phyloP scores from a whole-genome alignment of 2,888 invertebrate species.

The Machimus rusticus region DNA sequence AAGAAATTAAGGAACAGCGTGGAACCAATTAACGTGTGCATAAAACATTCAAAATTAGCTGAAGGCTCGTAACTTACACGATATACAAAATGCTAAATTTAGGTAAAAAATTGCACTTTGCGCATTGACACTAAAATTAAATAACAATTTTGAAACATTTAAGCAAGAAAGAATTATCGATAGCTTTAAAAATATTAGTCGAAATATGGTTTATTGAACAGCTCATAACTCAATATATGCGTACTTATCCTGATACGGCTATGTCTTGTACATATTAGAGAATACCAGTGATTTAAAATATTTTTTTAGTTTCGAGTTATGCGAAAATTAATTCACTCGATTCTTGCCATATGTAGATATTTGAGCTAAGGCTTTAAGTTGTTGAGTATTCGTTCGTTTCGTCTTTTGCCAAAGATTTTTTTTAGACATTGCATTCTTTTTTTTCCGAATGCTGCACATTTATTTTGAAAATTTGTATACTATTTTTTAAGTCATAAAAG shows the following conservation, averaged over 20 bases:
- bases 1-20: neutral
- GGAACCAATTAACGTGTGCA: constrained; percentile 20
- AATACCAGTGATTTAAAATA: neutral
- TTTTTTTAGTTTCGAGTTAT: neutral
- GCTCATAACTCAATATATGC: neutral
- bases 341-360: neutral
- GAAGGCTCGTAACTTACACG: constrained; percentile 2
- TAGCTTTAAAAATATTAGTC: constrained; percentile 9
- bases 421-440: neutral
- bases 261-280: neutral
- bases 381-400: neutral
- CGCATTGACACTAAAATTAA: neutral
- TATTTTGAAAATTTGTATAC: neutral
- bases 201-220: neutral
- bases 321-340: neutral
- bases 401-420: neutral
- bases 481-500: neutral
- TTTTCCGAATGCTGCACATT: neutral
- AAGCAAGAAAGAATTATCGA: neutral
- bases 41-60: constrained; percentile 4
- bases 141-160: neutral
- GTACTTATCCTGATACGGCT: constrained; percentile 8
- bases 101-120: neutral
- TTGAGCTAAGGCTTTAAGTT: neutral
- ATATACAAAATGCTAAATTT: constrained; percentile 1